Conservation (phyloP, 2,888 invertebrate genomes). For the Metallyticus violacea region DNA sequence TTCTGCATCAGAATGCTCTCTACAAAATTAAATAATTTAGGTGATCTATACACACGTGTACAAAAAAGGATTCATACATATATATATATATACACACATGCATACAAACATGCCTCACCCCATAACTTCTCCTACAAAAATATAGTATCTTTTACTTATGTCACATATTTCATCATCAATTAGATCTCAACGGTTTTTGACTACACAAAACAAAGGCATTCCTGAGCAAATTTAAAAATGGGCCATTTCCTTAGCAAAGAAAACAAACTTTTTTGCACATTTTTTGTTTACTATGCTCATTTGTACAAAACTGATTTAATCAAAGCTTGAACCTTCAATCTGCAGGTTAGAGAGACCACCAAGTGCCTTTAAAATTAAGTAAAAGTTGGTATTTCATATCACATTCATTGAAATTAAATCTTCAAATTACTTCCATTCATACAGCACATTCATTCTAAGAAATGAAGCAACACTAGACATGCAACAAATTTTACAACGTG, state of each 20-base stretch:
- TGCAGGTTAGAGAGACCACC: not conserved
- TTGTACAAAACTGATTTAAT: not conserved
- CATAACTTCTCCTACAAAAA: constrained; percentile 12
- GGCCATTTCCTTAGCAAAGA: not conserved
- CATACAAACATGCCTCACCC: not conserved
- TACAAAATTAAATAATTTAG: constrained; percentile 8
- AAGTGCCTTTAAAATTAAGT: not conserved
- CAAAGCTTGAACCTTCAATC: not conserved
- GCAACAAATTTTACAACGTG: not conserved
- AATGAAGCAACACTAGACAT: not conserved
- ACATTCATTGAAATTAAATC: not conserved
- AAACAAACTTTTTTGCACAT: not conserved
- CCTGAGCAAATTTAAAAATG: constrained; percentile 12
- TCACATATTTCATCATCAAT: not conserved
- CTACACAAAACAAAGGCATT: not conserved
- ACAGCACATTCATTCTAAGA: not conserved
- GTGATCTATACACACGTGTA: not conserved
- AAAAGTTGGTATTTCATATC: not conserved
- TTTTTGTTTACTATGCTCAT: not conserved
- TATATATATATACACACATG: not conserved
- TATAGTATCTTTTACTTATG: not conserved
- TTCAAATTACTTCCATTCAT: not conserved
- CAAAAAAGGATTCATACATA: not conserved
- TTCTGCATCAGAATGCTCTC: constrained; percentile 6
- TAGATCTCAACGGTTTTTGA: not conserved